These are phyloP conservation scores for Lycophotia porphyrea DNA, from an alignment of 2,888 invertebrate genomes.

Conservation along the genomic window DNA sequence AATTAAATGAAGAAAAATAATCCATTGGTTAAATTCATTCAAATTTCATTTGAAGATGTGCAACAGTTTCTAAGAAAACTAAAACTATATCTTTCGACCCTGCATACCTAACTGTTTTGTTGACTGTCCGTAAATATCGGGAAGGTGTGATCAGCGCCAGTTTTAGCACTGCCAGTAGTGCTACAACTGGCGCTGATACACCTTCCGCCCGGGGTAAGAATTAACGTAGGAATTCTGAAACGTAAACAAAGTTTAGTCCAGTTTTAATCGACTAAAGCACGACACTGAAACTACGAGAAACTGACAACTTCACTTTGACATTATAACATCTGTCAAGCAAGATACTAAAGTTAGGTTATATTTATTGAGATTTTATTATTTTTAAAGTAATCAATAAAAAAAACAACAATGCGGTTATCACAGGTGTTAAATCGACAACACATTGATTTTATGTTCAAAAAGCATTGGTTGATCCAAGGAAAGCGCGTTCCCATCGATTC, in stretches of 20 bases:
- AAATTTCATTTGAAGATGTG: too few species aligned
- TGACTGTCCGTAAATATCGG: too few species aligned
- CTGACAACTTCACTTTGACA: constrained; percentile 15
- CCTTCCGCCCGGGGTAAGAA: too few species aligned
- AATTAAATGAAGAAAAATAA: too few species aligned
- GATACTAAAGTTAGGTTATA: constrained; percentile 28
- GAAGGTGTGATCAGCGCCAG: too few species aligned
- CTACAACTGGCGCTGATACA: too few species aligned
- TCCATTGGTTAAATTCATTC: too few species aligned
- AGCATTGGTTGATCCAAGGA: constrained; percentile 93
- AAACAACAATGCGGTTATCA: constrained; percentile 91
- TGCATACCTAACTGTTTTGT: too few species aligned
- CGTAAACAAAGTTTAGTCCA: not conserved
- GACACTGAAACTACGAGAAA: not conserved
- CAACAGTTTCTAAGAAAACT: too few species aligned
- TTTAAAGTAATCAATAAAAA: constrained; percentile 25
- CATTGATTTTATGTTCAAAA: constrained; percentile 93
- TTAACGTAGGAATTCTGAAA: too few species aligned
- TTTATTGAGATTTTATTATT: constrained; percentile 36
- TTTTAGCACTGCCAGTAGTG: too few species aligned
- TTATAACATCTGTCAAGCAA: constrained; percentile 10
- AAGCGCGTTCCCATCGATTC: constrained; percentile 90
- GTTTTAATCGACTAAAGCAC: not conserved
- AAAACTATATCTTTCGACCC: too few species aligned
- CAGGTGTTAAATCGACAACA: constrained; percentile 92